A percentile compares a stretch with the other conserved stretches of the same genome.
Conservation (phyloP, 2,888 invertebrate species). For the Rhogogaster chlorosoma region DNA sequence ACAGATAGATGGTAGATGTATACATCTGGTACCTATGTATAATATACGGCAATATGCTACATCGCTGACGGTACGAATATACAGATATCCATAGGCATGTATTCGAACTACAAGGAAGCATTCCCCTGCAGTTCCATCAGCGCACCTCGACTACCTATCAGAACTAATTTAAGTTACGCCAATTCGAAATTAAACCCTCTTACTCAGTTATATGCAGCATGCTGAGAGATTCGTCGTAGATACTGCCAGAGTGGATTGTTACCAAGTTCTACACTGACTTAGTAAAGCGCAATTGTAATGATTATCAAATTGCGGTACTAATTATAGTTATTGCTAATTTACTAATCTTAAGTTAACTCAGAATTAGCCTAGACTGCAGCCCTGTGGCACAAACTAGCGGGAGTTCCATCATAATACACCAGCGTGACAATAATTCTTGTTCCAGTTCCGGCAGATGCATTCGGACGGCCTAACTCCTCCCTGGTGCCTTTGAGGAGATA, state of each 20-base stretch:
- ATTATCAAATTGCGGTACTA: not conserved
- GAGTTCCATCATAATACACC: not conserved
- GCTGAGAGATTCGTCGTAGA: conserved; percentile 8
- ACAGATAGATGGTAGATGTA: conserved; percentile 23
- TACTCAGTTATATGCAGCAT: conserved; percentile 20
- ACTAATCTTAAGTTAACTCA: not conserved
- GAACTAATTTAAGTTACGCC: conserved; percentile 49
- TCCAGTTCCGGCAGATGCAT: not conserved
- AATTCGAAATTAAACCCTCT: conserved; percentile 46
- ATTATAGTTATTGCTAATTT: conserved; percentile 3
- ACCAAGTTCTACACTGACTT: conserved; percentile 4
- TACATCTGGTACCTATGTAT: conserved; percentile 7
- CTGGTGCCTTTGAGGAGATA: not conserved
- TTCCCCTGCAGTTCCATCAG: conserved; percentile 32
- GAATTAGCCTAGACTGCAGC: not conserved
- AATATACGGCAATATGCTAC: conserved; percentile 12
- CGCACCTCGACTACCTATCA: conserved; percentile 32
- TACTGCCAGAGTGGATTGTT: conserved; percentile 23
- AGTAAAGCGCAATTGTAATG: conserved; percentile 29
- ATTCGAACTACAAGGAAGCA: conserved; percentile 21
- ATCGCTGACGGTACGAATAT: not conserved
- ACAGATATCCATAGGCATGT: not conserved
- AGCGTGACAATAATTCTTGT: conserved; percentile 6
- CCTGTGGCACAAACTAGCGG: not conserved
- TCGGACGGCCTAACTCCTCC: not conserved